A percentile compares a stretch with the other conserved stretches of the same genome.
Evolutionary conservation across 2,113 vertebrate genomes (phyloP).

Genomic region (Poecilia latipinna): DNA sequence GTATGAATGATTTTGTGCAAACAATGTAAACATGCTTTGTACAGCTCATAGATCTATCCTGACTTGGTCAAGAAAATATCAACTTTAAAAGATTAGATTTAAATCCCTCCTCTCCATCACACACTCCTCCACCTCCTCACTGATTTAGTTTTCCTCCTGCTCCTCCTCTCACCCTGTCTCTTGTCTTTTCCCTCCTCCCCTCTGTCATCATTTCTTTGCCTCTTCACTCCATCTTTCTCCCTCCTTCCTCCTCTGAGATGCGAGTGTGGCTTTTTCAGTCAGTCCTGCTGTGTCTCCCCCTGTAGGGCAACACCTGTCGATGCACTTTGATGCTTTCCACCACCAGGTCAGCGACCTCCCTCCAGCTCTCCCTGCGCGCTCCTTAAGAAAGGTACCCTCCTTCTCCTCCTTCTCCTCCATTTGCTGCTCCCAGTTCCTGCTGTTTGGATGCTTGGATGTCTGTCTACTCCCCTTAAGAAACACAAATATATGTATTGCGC

Average conservation of each 20-base stretch:
- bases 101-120: neutral
- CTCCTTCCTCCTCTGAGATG: conserved; percentile 23
- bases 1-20: no score
- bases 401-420: conserved; percentile 31
- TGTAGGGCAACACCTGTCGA: conserved; percentile 92
- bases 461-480: conserved; percentile 1
- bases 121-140: conserved; percentile 6
- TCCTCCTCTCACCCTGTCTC: no score
- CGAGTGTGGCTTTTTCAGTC: conserved; percentile 58
- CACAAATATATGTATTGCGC: neutral
- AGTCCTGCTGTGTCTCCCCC: conserved; percentile 76
- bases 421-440: conserved; percentile 24
- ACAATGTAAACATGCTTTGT: no score
- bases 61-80: no score
- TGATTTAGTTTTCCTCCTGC: neutral
- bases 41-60: no score
- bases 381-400: conserved; percentile 89
- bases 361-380: conserved; percentile 93
- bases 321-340: conserved; percentile 98
- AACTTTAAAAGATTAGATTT: neutral
- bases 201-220: neutral
- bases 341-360: conserved; percentile 92
- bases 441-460: conserved; percentile 21
- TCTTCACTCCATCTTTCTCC: neutral
- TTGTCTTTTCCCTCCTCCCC: neutral